Evolutionary conservation across 2,113 vertebrate genomes (phyloP), one percentile per base, ranked within the genome.

Genomic region (Oreochromis niloticus): DNA sequence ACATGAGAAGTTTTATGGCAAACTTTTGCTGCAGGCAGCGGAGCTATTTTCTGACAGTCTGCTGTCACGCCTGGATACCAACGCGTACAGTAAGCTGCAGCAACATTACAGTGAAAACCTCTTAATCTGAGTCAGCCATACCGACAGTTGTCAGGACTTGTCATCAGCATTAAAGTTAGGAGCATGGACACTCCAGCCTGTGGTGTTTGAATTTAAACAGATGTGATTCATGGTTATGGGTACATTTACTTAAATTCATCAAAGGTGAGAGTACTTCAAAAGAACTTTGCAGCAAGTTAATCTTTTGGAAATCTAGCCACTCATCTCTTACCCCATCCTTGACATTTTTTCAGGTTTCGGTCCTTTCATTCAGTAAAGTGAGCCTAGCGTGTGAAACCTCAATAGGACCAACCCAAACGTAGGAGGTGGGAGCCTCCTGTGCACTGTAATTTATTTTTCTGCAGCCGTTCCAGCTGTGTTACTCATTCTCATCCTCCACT

Each of bases 31-130:
- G 36, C 75, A 87, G 91, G 93, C 91, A 84, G 61, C 43, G 41
- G 4, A 87, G 55, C 32, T 86, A 73, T 91, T 93, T 85, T 61
- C 24, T 89, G 80, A 83, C 52, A 52, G n/a, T 73, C 1, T 3
- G 39, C 22, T 54, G 92, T 92, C 91, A 90, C 86, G 71, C 89
- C 89, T 85, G 85, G 91, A 91, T 93, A 93, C 85, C 66, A 73
- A 80, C 22, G 88, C 89, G 79, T 92, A 90, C 32, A 92, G 80
- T 90, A 87, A 93, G 83, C 75, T 87, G 91, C 52, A 75, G 90
- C 30, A 93, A 84, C 91, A 73, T 43, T 61, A 78, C 80, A 27
- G 27, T 46, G 19, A 34, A 90, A 81, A 85, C 71, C 8, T 80
- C 41, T 57, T 61, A 66, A 83, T 63, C 85, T 91, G 88, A 93